phyloP scores from a whole-genome alignment of 2,113 vertebrate species.

The Halcyon malimbica region DNA sequence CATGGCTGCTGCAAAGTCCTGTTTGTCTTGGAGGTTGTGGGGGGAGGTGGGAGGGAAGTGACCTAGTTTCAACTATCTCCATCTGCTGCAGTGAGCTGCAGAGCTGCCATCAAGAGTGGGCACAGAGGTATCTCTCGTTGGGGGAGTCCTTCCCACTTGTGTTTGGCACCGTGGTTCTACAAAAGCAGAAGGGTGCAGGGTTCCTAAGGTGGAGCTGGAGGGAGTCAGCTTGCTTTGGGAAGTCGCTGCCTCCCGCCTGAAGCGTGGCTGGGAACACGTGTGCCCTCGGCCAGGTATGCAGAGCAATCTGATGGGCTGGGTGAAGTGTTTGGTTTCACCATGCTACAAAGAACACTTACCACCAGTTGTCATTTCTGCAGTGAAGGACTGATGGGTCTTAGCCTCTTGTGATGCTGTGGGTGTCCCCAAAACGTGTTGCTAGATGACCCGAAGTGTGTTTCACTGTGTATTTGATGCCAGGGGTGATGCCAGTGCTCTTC shows the following conservation, averaged over 20 bases:
- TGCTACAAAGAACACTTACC: too few species aligned
- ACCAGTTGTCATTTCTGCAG: background rate
- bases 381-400: background rate
- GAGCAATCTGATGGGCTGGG: background rate
- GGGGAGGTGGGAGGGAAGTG: background rate
- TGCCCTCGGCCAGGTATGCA: background rate
- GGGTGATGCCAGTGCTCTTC: background rate
- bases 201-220: background rate
- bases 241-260: background rate
- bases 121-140: background rate
- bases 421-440: background rate
- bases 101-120: background rate
- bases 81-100: background rate
- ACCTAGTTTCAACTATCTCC: background rate
- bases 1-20: background rate
- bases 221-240: background rate
- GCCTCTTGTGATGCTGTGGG: background rate
- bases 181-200: background rate
- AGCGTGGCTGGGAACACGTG: fast-evolving
- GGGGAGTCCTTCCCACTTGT: background rate
- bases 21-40: background rate
- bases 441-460: background rate
- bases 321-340: background rate
- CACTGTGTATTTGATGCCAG: background rate
- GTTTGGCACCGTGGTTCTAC: background rate